A percentile compares a stretch with the other conserved stretches of the same genome.
Conservation (phyloP, 2,113 vertebrate genomes). For the Gobius niger region DNA sequence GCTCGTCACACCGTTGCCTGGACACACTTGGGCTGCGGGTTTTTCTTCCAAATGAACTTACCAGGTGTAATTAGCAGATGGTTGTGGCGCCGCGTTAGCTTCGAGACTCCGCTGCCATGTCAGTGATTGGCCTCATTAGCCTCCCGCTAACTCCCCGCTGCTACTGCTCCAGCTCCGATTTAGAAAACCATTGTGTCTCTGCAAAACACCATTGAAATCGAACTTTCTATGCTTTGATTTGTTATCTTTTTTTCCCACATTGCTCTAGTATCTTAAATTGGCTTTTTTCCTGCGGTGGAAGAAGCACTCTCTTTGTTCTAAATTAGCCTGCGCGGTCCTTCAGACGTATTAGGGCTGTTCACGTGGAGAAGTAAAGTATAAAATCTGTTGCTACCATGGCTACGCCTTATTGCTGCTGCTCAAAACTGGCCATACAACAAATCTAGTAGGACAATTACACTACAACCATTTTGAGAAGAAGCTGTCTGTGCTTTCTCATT, state of each 20-base stretch:
- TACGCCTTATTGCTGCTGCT: no score
- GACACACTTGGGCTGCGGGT: conserved; percentile 15
- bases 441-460: no score
- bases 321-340: no score
- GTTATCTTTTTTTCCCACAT: conserved; percentile 9
- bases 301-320: not conserved
- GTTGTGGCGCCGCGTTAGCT: conserved; percentile 27
- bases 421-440: no score
- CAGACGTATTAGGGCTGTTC: no score
- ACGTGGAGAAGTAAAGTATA: no score
- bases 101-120: conserved; percentile 28
- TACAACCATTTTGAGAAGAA: no score
- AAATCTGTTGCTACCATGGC: no score
- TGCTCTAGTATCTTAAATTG: not conserved
- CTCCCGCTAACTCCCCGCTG: conserved; percentile 53
- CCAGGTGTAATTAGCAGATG: conserved; percentile 66
- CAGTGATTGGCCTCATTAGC: conserved; percentile 69
- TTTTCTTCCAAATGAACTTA: conserved; percentile 53
- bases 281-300: conserved; percentile 16
- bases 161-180: conserved; percentile 36
- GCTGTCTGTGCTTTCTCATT: no score
- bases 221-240: conserved; percentile 12
- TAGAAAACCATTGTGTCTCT: conserved; percentile 16
- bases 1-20: conserved; percentile 27
- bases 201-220: conserved; percentile 31